Percentiles rank a stretch among this genome's conserved stretches.
These are phyloP conservation scores for Cyprinodon brontotheroides DNA, from an alignment of 2,113 vertebrate species.

Conservation along the genomic window DNA sequence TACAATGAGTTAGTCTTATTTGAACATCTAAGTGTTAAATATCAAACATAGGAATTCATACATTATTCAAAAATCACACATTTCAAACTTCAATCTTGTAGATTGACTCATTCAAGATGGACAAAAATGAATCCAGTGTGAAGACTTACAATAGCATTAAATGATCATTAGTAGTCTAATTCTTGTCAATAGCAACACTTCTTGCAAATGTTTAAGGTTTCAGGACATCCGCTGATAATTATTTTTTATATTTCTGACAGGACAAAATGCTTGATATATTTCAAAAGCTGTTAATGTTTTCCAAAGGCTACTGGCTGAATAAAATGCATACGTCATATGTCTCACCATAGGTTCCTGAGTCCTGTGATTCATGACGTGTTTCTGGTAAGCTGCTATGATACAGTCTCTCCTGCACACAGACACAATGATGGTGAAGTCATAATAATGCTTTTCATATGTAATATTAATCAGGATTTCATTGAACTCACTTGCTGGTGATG, in stretches of 20 bases:
- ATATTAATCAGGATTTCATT: neutral
- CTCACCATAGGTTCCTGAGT: constrained; percentile 72
- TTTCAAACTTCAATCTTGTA: neutral
- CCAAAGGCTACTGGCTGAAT: neutral
- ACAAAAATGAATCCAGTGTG: too few relatives aligned
- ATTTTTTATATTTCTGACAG: neutral
- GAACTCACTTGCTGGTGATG: constrained; percentile 84
- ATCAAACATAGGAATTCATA: neutral
- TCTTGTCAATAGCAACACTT: neutral
- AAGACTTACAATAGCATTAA: neutral
- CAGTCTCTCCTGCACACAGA: constrained; percentile 73
- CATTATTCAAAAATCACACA: neutral
- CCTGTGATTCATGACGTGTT: constrained; percentile 57
- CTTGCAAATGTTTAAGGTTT: neutral
- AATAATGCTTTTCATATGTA: neutral
- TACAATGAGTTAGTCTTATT: neutral
- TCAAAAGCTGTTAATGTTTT: neutral
- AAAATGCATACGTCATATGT: neutral
- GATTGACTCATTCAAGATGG: neutral
- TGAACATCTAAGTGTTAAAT: neutral
- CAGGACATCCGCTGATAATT: neutral
- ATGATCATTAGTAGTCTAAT: neutral
- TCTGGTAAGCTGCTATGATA: constrained; percentile 79
- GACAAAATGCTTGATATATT: neutral
- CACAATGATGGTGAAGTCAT: neutral